phyloP scores from a whole-genome alignment of 2,888 invertebrate species.

The Himalopsyche kuldschensis region DNA sequence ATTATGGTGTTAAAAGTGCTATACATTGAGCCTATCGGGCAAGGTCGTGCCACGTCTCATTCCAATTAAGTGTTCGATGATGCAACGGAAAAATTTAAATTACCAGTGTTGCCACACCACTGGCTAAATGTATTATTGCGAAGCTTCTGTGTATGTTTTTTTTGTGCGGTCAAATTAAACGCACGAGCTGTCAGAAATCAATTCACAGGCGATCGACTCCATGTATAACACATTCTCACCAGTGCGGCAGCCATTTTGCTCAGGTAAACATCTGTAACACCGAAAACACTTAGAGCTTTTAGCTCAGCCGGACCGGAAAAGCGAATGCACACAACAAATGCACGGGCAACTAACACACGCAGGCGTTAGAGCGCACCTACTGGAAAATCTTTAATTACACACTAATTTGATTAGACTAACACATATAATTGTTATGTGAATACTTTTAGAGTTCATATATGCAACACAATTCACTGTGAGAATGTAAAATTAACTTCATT shows the following conservation, averaged over 20 bases:
- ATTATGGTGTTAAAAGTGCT: too few relatives aligned
- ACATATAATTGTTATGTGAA: not conserved
- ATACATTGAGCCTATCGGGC: too few relatives aligned
- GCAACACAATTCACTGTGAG: too few relatives aligned
- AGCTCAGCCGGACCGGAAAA: not conserved
- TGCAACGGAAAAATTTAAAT: too few relatives aligned
- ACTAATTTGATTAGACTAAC: not conserved
- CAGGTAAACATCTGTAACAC: not conserved
- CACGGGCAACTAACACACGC: not conserved
- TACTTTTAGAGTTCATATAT: too few relatives aligned
- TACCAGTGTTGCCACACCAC: not conserved
- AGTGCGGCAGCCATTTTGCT: not conserved
- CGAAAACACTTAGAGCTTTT: not conserved
- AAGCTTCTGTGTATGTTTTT: not conserved
- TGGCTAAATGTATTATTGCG: not conserved
- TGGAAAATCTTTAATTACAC: not conserved
- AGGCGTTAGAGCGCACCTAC: not conserved
- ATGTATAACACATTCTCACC: not conserved
- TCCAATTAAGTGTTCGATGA: too few relatives aligned
- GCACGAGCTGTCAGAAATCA: not conserved
- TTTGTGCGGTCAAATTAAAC: not conserved
- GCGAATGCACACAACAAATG: not conserved
- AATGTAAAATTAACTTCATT: too few relatives aligned
- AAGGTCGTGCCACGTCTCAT: too few relatives aligned
- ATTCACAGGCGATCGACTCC: not conserved